These are phyloP conservation scores for Desmophyllum pertusum DNA, from an alignment of 92 coral and sea anemone genomes.

Conservation along the genomic window DNA sequence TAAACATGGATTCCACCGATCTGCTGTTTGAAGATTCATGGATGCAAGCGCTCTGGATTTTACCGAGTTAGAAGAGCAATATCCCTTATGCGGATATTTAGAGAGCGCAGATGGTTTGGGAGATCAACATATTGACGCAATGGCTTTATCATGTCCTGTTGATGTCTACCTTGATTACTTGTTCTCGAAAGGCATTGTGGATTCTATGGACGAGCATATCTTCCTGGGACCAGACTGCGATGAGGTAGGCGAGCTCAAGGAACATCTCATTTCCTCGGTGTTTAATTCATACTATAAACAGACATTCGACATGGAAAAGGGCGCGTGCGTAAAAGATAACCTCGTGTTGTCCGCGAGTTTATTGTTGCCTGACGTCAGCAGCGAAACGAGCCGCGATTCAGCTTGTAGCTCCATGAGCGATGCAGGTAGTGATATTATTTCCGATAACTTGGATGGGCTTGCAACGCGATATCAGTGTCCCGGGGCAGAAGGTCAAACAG, in stretches of 20 bases:
- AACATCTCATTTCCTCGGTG: slow-evolving; percentile 84
- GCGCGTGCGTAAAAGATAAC: slow-evolving; percentile 68
- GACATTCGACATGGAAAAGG: slow-evolving; percentile 67
- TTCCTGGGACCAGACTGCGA: slow-evolving; percentile 68
- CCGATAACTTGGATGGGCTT: slow-evolving; percentile 33
- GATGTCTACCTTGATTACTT: slow-evolving; percentile 85
- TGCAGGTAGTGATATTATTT: slow-evolving; percentile 36
- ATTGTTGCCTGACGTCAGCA: slow-evolving; percentile 62
- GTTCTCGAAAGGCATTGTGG: slow-evolving; percentile 85
- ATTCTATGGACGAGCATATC: slow-evolving; percentile 77
- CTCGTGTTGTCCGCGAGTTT: slow-evolving; percentile 79
- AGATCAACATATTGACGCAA: slow-evolving; percentile 69
- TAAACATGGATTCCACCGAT: slow-evolving; percentile 65
- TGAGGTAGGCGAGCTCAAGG: slow-evolving; percentile 79
- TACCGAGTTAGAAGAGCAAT: slow-evolving; percentile 51
- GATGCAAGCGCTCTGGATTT: slow-evolving; percentile 58
- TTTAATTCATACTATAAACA: slow-evolving; percentile 81
- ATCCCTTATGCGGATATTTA: slow-evolving; percentile 45
- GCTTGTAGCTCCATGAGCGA: slow-evolving; percentile 71
- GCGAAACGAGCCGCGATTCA: slow-evolving; percentile 61
- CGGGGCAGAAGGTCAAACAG: slow-evolving; percentile 45
- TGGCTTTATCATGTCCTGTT: slow-evolving; percentile 79
- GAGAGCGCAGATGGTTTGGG: slow-evolving; percentile 56
- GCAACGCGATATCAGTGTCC: slow-evolving; percentile 26
- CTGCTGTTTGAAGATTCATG: slow-evolving; percentile 70